Base-by-base conservation (phyloP, 1,140 invertebrate species). In the Drosophila gunungcola region DNA sequence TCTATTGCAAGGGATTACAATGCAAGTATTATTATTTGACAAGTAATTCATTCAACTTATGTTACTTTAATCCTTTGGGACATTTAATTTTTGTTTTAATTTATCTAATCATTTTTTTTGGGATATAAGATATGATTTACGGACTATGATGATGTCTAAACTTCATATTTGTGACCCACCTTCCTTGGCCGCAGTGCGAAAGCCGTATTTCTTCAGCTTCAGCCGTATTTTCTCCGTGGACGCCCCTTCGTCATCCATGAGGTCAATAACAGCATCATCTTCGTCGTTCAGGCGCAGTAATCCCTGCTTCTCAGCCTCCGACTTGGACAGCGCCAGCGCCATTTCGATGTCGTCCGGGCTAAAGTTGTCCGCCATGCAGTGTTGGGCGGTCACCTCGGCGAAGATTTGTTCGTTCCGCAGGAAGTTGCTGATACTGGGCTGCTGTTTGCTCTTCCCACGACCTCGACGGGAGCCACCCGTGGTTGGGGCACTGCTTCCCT, bases 271-370 rank as follows among this genome's bases (percentile, higher is more conserved):
- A 21, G 63, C 76, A 3, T 73, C 63, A 0, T 63, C 38, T 4
- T 76, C 70, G 7, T 80, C 70, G 2, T 75, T 69, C 10, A 69
- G 13, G 0, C 48, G 48, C 5, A 73, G 32, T 3, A 55, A 32
- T 5, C 78, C 81, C 11, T 46, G 51, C 42, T 73, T 85, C 36
- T 92, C 82, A 2, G 75, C 76, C 55, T 92, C 89, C 0, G 91
- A 92, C 56, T 80, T 86, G 21, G 91, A 92, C 21, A 92, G 56
- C 9, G 88, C 90, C 62, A 92, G 61, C 41, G 91, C 91, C 72
- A 92, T 76, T 69, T 88, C 90, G 53, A 92, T 90, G 55, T 92
- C 91, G 56, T 91, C 75, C 4, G 81, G 81, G 79, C 80, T 90
- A 11, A 91, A 83, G 46, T 90, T 90, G 32, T 92, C 91, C 9